Evolutionary conservation across 2,113 vertebrate species (phyloP).

Genomic region (Dicerorhinus sumatrensis): DNA sequence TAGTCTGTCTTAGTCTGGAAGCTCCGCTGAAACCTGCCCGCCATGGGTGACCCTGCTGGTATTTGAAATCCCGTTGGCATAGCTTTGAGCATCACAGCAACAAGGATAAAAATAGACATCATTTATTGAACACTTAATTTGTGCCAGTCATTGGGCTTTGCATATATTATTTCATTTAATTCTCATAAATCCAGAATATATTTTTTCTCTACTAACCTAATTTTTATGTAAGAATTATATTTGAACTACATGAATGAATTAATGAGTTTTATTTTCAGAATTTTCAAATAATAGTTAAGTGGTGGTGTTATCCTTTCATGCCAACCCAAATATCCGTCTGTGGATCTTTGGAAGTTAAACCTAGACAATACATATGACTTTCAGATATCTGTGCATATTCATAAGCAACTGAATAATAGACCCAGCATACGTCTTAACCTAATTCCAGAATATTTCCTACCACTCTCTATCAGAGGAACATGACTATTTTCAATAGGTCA

Average conservation of each 20-base stretch:
- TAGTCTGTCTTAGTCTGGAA: too few species aligned
- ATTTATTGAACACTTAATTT: too few species aligned
- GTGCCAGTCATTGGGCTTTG: background rate
- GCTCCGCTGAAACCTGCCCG: too few species aligned
- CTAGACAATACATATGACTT: background rate
- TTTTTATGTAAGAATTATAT: background rate
- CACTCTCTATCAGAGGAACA: background rate
- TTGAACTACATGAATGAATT: background rate
- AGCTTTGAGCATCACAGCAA: too few species aligned
- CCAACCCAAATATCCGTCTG: background rate
- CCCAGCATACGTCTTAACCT: background rate
- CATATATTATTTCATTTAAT: background rate
- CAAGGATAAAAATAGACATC: too few species aligned
- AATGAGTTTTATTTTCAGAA: background rate
- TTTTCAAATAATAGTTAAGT: background rate
- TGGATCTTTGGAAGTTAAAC: background rate
- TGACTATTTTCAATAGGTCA: background rate
- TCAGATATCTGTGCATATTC: background rate
- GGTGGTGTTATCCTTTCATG: background rate
- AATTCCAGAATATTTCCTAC: background rate
- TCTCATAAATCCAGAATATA: background rate
- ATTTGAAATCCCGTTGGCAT: too few species aligned
- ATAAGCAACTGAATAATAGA: background rate
- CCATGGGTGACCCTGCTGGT: too few species aligned
- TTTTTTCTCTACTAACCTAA: background rate